Evolutionary conservation across 1,140 invertebrate species (phyloP).

Genomic region (Globodera ellingtonae): DNA sequence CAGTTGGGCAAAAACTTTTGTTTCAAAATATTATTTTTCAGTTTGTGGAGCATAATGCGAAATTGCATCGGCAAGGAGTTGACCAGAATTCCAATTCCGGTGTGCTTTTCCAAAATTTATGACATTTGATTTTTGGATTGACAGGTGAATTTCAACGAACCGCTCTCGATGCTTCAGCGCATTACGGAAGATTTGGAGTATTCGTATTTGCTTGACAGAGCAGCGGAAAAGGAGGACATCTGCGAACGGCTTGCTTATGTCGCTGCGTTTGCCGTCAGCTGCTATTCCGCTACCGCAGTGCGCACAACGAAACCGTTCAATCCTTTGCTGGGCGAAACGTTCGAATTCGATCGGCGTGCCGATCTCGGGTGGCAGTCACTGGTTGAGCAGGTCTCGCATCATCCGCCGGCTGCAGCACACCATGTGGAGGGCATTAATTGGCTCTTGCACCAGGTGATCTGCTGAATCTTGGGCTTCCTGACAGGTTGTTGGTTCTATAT

Average conservation of each 20-base stretch:
- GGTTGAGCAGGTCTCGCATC: conserved; percentile 90
- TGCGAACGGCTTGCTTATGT: conserved; percentile 74
- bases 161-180: conserved; percentile 94
- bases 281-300: conserved; percentile 83
- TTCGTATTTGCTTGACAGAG: conserved; percentile 82
- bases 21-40: conserved; percentile 69
- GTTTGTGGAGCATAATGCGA: conserved; percentile 97
- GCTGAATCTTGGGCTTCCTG: no score
- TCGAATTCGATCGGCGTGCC: conserved; percentile 89
- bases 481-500: not conserved
- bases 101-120: conserved; percentile 59
- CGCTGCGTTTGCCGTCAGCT: conserved; percentile 72
- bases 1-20: not conserved
- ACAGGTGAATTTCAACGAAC: conserved; percentile 97
- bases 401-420: conserved; percentile 93
- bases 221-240: conserved; percentile 86
- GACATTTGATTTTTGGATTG: conserved; percentile 12
- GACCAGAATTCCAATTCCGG: conserved; percentile 98
- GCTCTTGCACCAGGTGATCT: conserved; percentile 80
- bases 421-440: conserved; percentile 83
- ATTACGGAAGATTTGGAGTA: conserved; percentile 98
- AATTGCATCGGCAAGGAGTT: conserved; percentile 99
- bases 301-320: conserved; percentile 71
- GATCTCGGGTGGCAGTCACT: conserved; percentile 94
- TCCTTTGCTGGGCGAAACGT: conserved; percentile 84